Base-by-base conservation (phyloP, 2,797 vertebrate species). In the Catharus ustulatus region DNA sequence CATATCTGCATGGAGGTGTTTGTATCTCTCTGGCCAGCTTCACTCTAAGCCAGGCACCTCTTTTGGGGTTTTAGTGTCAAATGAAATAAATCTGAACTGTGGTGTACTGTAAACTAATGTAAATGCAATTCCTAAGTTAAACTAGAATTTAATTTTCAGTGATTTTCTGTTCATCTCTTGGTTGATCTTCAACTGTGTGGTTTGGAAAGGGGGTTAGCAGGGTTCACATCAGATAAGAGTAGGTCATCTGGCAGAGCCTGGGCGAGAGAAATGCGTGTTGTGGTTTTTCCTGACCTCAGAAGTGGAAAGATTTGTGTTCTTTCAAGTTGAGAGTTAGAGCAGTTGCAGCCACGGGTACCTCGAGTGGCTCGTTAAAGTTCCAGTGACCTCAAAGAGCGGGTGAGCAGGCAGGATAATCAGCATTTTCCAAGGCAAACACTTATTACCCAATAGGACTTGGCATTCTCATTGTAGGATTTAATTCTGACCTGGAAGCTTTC, bases 281-380 rank as follows among this genome's bases (percentile, higher is more conserved):
- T 89, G 92, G 91, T 91, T 95, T 95, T 30, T 72, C 45, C 82
- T 77, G 73, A 89, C 90, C 90, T 93, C 90, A 89, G 84, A 72
- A 95, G 42, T 76, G 85, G 94, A 89, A 94, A 71, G 74, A 80
- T 93, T 77, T 79, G 80, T 1, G 13, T 64, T 82, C 38, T 52
- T 57, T 61, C n/a, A 10, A 36, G 69, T 23, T 8, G 74, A 72
- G 87, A 81, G 52, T 32, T 22, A 3, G 45, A 9, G 49, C 63
- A 23, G 52, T 55, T 79, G 52, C 66, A 51, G 78, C 74, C 64
- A 1, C 6, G 9, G 8, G 8, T 54, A 42, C 6, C 32, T 46
- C 20, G 9, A 66, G 80, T 2, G 8, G 71, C 91, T 94, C 10
- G 7, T 92, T 95, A 68, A 81, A 84, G 90, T 51, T 20, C n/a